These are phyloP conservation scores for Drosophila sordidula DNA, from an alignment of 2,888 invertebrate species.

Conservation along the genomic window DNA sequence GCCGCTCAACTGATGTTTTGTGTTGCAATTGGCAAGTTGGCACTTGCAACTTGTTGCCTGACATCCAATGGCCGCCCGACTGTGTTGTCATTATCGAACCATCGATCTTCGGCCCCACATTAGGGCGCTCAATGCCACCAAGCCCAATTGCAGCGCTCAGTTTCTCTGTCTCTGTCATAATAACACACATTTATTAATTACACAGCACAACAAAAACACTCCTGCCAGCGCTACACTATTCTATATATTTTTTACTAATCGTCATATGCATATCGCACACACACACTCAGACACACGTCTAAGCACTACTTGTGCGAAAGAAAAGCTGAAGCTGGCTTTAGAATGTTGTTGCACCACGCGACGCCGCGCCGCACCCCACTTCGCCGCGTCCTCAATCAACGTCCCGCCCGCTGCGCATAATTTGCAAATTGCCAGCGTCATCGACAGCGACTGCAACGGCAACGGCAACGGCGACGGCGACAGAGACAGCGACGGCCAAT, in stretches of 20 bases:
- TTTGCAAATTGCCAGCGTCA: conserved; percentile 74
- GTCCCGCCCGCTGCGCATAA: conserved; percentile 66
- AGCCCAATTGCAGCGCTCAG: conserved; percentile 13
- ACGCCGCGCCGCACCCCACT: conserved; percentile 21
- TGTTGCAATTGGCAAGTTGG: conserved; percentile 38
- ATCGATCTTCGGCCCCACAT: conserved; percentile 64
- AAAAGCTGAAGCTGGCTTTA: conserved; percentile 67
- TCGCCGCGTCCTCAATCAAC: conserved; percentile 45
- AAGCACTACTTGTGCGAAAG: conserved; percentile 40
- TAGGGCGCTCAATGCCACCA: conserved; percentile 74
- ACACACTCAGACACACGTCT: conserved; percentile 9
- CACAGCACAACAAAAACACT: conserved; percentile 50
- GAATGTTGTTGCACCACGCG: conserved; percentile 73
- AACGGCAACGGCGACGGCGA: conserved; percentile 21
- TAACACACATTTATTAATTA: conserved; percentile 80
- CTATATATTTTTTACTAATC: conserved; percentile 43
- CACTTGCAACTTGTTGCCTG: conserved; percentile 23
- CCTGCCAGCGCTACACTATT: conserved; percentile 28
- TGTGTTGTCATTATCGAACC: conserved; percentile 44
- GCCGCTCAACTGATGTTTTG: conserved; percentile 26
- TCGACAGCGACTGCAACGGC: conserved; percentile 37
- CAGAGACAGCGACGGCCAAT: conserved; percentile 23
- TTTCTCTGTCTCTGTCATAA: conserved; percentile 57
- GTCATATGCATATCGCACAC: conserved; percentile 49
- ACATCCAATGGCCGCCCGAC: conserved; percentile 30